A percentile compares a stretch with the other conserved stretches of the same genome.
phyloP scores from a whole-genome alignment of 2,797 vertebrate species.

The Gallinago solitaria region DNA sequence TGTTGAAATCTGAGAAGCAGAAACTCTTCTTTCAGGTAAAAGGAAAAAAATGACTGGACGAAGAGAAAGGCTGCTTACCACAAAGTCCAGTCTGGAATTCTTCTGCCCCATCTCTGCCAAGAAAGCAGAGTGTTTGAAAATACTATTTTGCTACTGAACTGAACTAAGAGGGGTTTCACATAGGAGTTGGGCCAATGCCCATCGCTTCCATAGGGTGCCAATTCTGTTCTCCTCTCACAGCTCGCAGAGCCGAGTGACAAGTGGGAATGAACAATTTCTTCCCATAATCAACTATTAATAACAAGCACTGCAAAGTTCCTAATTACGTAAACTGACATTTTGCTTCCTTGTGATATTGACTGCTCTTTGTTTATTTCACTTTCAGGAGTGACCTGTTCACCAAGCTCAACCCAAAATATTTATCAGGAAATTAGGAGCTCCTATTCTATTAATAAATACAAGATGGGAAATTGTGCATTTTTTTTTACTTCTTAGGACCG shows the following conservation, averaged over 20 bases:
- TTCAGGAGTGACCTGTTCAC: not conserved
- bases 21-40: not conserved
- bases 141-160: not conserved
- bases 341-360: not conserved
- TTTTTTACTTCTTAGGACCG: conserved; percentile 11
- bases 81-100: not conserved
- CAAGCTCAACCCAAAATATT: not conserved
- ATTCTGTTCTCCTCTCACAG: not conserved
- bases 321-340: not conserved
- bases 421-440: not conserved
- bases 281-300: not conserved
- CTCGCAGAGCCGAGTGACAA: not conserved
- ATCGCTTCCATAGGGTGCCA: not conserved
- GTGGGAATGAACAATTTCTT: not conserved
- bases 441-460: not conserved
- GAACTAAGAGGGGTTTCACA: not conserved
- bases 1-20: not conserved
- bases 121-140: not conserved
- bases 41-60: not conserved
- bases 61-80: not conserved
- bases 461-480: not conserved
- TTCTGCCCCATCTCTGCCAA: not conserved
- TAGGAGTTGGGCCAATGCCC: not conserved
- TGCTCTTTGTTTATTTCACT: not conserved
- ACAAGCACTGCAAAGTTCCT: not conserved